phyloP scores from a whole-genome alignment of 2,113 vertebrate genomes.

The Erinaceus europaeus region DNA sequence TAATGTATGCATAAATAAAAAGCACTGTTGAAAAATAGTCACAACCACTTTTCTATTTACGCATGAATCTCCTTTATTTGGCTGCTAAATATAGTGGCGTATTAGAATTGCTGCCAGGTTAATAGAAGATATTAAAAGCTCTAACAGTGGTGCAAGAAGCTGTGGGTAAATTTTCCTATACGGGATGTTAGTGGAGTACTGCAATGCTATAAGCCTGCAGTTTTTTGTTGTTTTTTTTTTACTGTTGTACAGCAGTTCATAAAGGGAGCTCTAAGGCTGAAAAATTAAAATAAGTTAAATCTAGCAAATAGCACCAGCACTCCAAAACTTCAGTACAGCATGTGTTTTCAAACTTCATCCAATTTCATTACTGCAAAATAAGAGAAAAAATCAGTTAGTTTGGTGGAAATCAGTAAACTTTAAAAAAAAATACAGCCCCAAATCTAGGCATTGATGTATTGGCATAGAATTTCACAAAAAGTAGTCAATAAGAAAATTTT shows the following conservation, averaged over 20 bases:
- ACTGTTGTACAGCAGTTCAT: slow-evolving; percentile 48
- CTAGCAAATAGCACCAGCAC: slow-evolving; percentile 48
- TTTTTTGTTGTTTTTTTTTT: slow-evolving; percentile 14
- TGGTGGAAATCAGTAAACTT: not conserved
- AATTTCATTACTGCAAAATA: slow-evolving; percentile 77
- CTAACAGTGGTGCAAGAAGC: slow-evolving; percentile 41
- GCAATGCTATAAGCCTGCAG: slow-evolving; percentile 1
- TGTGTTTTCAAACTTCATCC: slow-evolving; percentile 53
- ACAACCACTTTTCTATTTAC: slow-evolving; percentile 27
- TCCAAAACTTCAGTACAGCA: slow-evolving; percentile 59
- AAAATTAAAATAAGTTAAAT: slow-evolving; percentile 40
- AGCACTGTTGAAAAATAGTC: slow-evolving; percentile 14
- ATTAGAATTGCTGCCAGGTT: slow-evolving; percentile 63
- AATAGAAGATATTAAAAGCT: slow-evolving; percentile 60
- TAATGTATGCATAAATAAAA: slow-evolving; percentile 27
- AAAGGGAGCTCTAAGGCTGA: not conserved
- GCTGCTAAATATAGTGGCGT: slow-evolving; percentile 57
- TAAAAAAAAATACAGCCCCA: not conserved
- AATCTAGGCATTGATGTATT: not conserved
- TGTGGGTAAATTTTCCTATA: not conserved
- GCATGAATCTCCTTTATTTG: slow-evolving; percentile 77
- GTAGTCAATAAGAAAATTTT: not conserved
- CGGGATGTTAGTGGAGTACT: slow-evolving; percentile 29
- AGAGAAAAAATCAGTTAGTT: slow-evolving; percentile 45
- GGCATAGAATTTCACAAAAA: not conserved